Evolutionary conservation across 2,888 invertebrate species (phyloP), one percentile per base, ranked within the genome.

Genomic region (Andrena praecox): DNA sequence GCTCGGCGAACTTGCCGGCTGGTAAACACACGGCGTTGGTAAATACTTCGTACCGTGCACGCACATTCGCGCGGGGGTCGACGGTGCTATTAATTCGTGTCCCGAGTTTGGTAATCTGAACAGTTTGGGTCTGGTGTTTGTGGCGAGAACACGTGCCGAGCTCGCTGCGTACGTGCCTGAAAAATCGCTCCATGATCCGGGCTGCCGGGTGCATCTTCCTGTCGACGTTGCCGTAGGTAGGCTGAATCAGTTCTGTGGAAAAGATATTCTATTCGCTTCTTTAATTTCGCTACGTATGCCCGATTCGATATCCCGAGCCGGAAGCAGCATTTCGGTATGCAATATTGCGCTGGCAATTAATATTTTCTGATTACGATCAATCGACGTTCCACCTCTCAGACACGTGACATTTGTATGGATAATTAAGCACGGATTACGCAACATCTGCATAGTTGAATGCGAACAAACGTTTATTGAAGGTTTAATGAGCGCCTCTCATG

Each of bases 1-100:
- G 80, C 85, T 75, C 33, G 50, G 31, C 56, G 63, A 80, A 82
- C 54, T 80, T 70, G 20, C 60, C 70, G 24, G 35, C 60, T 73
- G 68, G 56, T 56, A 24, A 56, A 56, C 54, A 50, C 69, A 31
- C 29, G 68, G 56, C 79, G 31, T 27, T 56, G 10, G 56, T 56
- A 56, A 24, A 56, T 56, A n/a, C 56, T 56, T 50, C 29, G 2
- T 64, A n/a, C 8, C 6, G 42, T 16, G 33, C 20, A 60, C 74
- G 66, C 80, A 31, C 20, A 29, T 54, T 35, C 42, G 20, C 63
- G 29, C 56, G 2, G 67, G 20, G 8, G 27, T 3, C 48, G 20
- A 50, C 48, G 71, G 12, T 54, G n/a, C 48, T 70, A 66, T 73
- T 82, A 73, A 85, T 86, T 80, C 42, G n/a, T 48, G 16, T 33